Evolutionary conservation across 2,113 vertebrate species (phyloP).

Genomic region (Balaenoptera acutorostrata): DNA sequence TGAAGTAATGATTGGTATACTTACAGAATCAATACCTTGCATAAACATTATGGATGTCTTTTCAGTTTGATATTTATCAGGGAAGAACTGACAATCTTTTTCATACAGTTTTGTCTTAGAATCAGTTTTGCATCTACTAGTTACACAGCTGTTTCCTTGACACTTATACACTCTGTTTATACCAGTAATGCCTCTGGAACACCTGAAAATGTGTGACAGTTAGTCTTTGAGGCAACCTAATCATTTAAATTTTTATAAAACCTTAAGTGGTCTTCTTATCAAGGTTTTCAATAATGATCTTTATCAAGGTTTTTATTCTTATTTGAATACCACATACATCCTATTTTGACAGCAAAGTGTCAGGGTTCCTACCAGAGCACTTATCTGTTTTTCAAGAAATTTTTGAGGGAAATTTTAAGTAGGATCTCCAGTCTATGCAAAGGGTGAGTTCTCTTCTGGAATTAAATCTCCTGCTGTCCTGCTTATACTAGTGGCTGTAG

Average conservation of each 20-base stretch:
- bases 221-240: background rate
- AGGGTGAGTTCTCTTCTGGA: background rate
- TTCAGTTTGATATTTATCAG: conserved; percentile 58
- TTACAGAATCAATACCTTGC: conserved; percentile 72
- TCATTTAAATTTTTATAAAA: background rate
- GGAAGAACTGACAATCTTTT: conserved; percentile 72
- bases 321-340: background rate
- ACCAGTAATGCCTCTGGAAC: conserved; percentile 58
- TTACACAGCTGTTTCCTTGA: conserved; percentile 32
- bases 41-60: conserved; percentile 75
- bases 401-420: background rate
- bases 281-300: background rate
- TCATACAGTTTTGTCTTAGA: conserved; percentile 62
- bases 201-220: conserved; percentile 62
- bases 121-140: conserved; percentile 41
- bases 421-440: background rate
- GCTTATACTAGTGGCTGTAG: background rate
- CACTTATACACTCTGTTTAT: conserved; percentile 25
- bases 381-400: background rate
- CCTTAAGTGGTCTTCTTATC: background rate
- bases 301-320: background rate
- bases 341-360: background rate
- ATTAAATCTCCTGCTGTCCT: background rate
- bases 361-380: background rate
- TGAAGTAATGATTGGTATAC: conserved; percentile 19